A percentile compares a stretch with the other conserved stretches of the same genome.
Evolutionary conservation across 92 coral and sea anemone species (phyloP).

Genomic region (Zoanthus sociatus): DNA sequence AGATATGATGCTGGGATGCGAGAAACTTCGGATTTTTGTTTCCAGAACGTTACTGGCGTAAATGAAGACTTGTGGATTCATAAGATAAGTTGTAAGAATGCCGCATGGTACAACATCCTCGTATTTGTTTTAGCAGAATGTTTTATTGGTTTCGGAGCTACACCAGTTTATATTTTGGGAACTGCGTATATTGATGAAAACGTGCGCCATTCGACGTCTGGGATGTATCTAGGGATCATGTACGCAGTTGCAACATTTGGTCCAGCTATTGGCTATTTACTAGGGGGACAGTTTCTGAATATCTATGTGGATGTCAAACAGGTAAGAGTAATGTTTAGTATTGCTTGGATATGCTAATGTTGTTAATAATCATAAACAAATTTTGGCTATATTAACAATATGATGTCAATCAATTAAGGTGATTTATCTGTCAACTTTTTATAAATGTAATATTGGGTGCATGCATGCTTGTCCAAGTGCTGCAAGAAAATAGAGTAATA

Average conservation of each 20-base stretch:
- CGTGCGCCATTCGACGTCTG: conserved; percentile 86
- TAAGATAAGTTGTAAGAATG: conserved; percentile 64
- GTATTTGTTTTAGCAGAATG: conserved; percentile 91
- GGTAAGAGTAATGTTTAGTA: conserved; percentile 56
- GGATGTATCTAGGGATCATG: conserved; percentile 87
- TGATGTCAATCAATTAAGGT: too few species aligned
- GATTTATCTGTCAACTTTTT: too few species aligned
- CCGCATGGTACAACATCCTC: conserved; percentile 88
- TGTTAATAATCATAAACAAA: too few species aligned
- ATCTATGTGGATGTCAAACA: conserved; percentile 86
- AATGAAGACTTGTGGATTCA: conserved; percentile 38
- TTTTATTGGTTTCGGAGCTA: conserved; percentile 95
- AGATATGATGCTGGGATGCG: conserved; percentile 75
- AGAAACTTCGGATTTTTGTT: conserved; percentile 70
- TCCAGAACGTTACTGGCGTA: conserved; percentile 32
- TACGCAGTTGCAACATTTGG: conserved; percentile 91
- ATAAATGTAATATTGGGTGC: too few species aligned
- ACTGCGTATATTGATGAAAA: conserved; percentile 92
- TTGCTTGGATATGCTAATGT: too few species aligned
- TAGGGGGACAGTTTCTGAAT: conserved; percentile 85
- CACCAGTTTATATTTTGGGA: conserved; percentile 93
- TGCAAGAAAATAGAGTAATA: too few species aligned
- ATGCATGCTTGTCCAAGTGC: too few species aligned
- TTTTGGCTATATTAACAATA: too few species aligned
- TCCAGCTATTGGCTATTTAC: conserved; percentile 90